Conservation (phyloP, 2,888 invertebrate species). For the Eubasilissa splendida region DNA sequence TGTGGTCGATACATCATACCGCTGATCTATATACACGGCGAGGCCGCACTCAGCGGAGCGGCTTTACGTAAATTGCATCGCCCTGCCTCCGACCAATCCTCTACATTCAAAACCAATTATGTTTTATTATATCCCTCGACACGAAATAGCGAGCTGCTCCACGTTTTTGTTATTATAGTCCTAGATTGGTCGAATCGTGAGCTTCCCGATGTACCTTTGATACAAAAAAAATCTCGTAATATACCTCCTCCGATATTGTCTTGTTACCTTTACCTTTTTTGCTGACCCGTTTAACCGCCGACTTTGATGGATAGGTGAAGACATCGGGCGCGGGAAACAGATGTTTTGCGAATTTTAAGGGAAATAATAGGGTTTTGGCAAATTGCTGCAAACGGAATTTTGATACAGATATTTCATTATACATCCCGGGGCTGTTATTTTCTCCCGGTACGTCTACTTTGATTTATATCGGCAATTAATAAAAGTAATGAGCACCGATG, state of each 20-base stretch:
- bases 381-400: slow-evolving; percentile 45
- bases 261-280: slow-evolving; percentile 22
- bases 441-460: slow-evolving; percentile 30
- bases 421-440: slow-evolving; percentile 29
- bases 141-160: slow-evolving; percentile 49
- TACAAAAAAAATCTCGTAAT: slow-evolving; percentile 36
- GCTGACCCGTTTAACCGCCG: slow-evolving; percentile 19
- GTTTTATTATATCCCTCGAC: slow-evolving; percentile 66
- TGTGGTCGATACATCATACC: slow-evolving; percentile 9
- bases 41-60: slow-evolving; percentile 28
- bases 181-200: slow-evolving; percentile 53
- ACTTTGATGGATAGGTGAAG: slow-evolving; percentile 54
- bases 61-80: slow-evolving; percentile 55
- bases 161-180: slow-evolving; percentile 53
- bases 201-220: slow-evolving; percentile 43
- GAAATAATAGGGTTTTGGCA: slow-evolving; percentile 52
- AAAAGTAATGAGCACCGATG: slow-evolving; percentile 41
- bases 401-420: slow-evolving; percentile 47
- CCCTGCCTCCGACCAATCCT: slow-evolving; percentile 65
- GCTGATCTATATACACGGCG: slow-evolving; percentile 20
- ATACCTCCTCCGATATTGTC: slow-evolving; percentile 24
- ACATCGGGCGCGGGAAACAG: slow-evolving; percentile 52
- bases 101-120: slow-evolving; percentile 73
- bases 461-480: slow-evolving; percentile 47
- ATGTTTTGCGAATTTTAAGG: slow-evolving; percentile 49